Evolutionary conservation across 2,888 invertebrate genomes (phyloP), one percentile per base, ranked within the genome.

Genomic region (Lottia gigantea): DNA sequence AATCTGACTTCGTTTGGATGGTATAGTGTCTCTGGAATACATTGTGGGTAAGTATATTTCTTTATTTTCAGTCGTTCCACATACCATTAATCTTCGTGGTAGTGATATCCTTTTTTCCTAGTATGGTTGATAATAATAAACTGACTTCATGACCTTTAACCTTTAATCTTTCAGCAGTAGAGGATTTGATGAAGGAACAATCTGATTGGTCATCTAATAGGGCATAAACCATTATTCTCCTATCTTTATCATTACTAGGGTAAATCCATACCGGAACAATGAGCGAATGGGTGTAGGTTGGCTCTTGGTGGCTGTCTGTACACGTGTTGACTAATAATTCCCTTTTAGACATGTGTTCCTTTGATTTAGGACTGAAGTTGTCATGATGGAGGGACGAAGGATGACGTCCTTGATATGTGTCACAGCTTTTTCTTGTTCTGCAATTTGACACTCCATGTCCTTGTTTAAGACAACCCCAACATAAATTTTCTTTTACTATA

Each of bases 91-190:
- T 46, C 25, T n/a, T 62, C n/a, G 26, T 68, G 23, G 40, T 62
- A 3, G 23, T 19, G 2, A 45, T 25, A 62, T 62, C 40, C 6
- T 68, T 23, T 46, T 40, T 40, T 19, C 31, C n/a, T 14, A 62
- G 23, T 62, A 68, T 68, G 31, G 68, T 68, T 26, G 62, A 62
- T 11, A 68, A 40, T 45, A 45, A n/a, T 15, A 68, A 31, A 23
- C 19, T 55, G 4, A 67, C 55, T 23, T 23, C 15, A 46, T n/a
- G 46, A 14, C 45, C 63, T 14, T n/a, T 47, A 31, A 46, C 25
- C n/a, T 46, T n/a, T n/a, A 64, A 26, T n/a, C 26, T 26, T 19
- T 40, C 25, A 6, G 25, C 40, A n/a, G 25, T 23, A 63, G 40
- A 63, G 26, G n/a, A 23, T 23, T 55, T 55, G 23, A 55, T 55